Evolutionary conservation across 2,797 vertebrate genomes (phyloP), one percentile per base, ranked within the genome.

Genomic region (Podarcis siculus): DNA sequence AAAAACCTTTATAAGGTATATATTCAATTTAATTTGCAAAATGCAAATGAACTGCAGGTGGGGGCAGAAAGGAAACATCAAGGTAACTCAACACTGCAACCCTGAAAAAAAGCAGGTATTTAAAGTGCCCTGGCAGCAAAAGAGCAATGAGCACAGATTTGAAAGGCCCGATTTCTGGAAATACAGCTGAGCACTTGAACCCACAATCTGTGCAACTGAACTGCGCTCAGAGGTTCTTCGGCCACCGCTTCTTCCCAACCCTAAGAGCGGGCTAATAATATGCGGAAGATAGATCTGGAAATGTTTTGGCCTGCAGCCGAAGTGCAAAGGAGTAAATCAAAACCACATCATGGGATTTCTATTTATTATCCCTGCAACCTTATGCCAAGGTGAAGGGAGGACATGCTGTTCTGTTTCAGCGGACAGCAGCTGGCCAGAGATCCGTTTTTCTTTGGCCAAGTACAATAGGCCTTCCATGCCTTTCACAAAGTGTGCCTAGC

Each of bases 331-430:
- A 69, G 27, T 39, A 76, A 30, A 82, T 66, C 75, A 64, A 79
- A 82, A 73, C 67, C 67, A n/a, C 32, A 66, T 79, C 73, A 49
- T 25, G 49, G 49, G 81, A 61, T n/a, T 30, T 55, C 64, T 83
- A 45, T 79, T 83, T 73, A 79, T 89, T 64, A 55, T 75, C 85
- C 10, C 69, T 4, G 10, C 55, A n/a, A 75, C 39, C 67, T 84
- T 32, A 32, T 42, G 66, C 35, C 76, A 73, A 84, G 82, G 73
- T 39, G 61, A 87, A 45, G 42, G 77, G 81, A 78, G 42, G 73
- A 58, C 81, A 83, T 8, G 27, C 17, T 12, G 39, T 77, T 45
- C 58, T 66, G 37, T n/a, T 39, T 30, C 64, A 15, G 1, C 1
- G 6, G n/a, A 42, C 23, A 3, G 7, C 5, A 27, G 17, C 45